Conservation (phyloP, 1,140 invertebrate species). For the Megalonaias nervosa region DNA sequence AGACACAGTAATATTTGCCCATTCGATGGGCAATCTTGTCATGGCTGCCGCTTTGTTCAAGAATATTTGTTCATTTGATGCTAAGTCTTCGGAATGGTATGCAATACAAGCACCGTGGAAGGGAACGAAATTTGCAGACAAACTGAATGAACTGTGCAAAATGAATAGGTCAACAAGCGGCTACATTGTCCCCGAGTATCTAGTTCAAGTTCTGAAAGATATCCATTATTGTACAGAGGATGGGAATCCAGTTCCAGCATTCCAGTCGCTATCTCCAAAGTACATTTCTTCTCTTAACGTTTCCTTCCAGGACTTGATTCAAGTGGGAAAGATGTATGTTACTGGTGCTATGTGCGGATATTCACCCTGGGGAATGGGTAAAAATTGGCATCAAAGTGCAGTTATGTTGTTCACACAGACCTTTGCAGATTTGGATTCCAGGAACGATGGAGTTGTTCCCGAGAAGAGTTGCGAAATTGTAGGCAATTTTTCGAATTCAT, state of each 20-base stretch:
- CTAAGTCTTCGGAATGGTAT: not conserved
- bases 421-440: no score
- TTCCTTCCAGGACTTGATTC: slow-evolving; percentile 3
- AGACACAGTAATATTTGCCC: not conserved
- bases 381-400: no score
- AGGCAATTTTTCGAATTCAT: no score
- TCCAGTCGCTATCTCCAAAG: not conserved
- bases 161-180: not conserved
- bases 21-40: slow-evolving; percentile 6
- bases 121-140: not conserved
- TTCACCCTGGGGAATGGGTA: not conserved
- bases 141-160: not conserved
- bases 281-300: not conserved
- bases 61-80: not conserved
- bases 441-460: no score
- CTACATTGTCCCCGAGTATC: not conserved
- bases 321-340: not conserved
- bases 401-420: no score
- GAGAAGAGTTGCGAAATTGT: no score
- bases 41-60: slow-evolving; percentile 2
- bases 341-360: not conserved
- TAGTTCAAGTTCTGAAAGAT: not conserved
- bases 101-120: slow-evolving; percentile 4
- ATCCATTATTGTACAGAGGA: not conserved
- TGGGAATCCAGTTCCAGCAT: not conserved